Conservation (phyloP, 2,113 vertebrate genomes). For the Strigops habroptila region DNA sequence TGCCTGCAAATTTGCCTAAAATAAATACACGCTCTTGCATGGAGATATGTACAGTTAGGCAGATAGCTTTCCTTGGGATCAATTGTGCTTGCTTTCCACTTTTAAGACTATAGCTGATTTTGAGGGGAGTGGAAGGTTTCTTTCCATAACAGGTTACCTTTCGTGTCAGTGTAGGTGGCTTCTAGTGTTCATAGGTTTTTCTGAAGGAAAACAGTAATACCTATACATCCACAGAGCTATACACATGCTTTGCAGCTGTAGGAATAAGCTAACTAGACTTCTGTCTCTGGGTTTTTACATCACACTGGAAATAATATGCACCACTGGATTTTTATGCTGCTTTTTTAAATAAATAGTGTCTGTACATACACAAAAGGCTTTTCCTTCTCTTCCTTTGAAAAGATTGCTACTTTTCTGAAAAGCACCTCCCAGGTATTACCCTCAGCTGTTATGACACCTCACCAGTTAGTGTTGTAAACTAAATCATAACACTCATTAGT, state of each 20-base stretch:
- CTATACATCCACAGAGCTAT: background rate
- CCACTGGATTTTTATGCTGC: background rate
- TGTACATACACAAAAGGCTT: background rate
- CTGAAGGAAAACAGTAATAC: background rate
- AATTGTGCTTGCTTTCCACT: background rate
- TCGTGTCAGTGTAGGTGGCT: background rate
- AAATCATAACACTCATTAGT: background rate
- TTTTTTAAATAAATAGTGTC: background rate
- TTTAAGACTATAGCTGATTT: background rate
- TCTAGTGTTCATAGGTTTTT: background rate
- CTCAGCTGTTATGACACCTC: background rate
- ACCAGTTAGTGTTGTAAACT: background rate
- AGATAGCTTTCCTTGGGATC: background rate
- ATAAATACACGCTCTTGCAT: background rate
- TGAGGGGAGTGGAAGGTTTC: background rate
- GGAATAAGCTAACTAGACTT: background rate
- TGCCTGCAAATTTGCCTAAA: constrained; percentile 17
- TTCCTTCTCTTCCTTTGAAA: constrained; percentile 2
- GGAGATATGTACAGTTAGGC: background rate
- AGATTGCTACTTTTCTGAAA: background rate
- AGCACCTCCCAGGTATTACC: background rate
- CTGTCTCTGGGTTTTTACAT: background rate
- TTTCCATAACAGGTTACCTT: background rate
- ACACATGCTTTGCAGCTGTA: background rate
- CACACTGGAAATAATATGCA: background rate